Evolutionary conservation across 2,797 vertebrate genomes (phyloP).

Genomic region (Neostethus bicornis): DNA sequence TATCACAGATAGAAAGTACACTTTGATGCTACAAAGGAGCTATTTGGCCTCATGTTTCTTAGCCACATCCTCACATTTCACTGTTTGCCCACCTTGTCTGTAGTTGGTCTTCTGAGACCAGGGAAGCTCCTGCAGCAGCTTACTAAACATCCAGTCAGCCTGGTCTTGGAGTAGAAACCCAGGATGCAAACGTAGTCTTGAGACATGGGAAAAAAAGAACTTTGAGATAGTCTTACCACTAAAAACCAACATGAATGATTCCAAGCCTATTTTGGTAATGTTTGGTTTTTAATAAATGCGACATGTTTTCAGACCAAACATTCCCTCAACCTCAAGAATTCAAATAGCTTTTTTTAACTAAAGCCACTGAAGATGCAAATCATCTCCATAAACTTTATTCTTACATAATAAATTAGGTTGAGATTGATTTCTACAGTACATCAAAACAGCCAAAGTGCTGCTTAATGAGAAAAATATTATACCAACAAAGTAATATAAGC

Average conservation of each 20-base stretch:
- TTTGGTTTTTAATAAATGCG: background rate
- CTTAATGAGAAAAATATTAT: no score
- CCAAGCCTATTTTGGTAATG: no score
- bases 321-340: no score
- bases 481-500: no score
- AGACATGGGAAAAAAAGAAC: slow-evolving; percentile 16
- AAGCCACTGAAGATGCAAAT: no score
- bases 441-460: no score
- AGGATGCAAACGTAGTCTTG: slow-evolving; percentile 84
- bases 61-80: slow-evolving; percentile 4
- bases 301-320: background rate
- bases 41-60: background rate
- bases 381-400: no score
- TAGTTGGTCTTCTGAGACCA: slow-evolving; percentile 92
- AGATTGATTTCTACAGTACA: no score
- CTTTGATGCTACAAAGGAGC: slow-evolving; percentile 5
- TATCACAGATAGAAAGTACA: background rate
- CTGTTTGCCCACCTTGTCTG: slow-evolving; percentile 64
- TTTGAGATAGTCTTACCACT: background rate
- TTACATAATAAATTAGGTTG: no score
- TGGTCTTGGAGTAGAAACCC: slow-evolving; percentile 85
- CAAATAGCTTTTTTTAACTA: no score
- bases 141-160: slow-evolving; percentile 90
- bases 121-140: slow-evolving; percentile 86
- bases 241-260: background rate